Conservation (phyloP, 2,113 vertebrate genomes). For the Candoia aspera region DNA sequence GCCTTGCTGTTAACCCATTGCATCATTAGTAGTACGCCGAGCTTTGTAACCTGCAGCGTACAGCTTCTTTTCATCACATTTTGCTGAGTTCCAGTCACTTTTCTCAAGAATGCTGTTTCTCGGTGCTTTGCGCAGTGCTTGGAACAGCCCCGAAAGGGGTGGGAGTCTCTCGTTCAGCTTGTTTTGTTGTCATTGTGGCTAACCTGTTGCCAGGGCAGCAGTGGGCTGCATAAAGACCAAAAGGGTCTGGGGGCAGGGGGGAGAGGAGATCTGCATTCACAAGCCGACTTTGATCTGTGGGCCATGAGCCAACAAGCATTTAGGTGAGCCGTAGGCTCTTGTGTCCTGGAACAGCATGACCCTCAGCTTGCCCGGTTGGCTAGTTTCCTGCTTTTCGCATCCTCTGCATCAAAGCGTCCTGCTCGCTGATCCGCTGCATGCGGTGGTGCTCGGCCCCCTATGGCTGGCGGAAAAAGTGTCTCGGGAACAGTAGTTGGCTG, state of each 20-base stretch:
- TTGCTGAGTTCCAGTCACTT: background rate
- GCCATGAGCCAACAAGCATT: conserved; percentile 8
- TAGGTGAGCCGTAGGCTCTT: background rate
- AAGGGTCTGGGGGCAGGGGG: background rate
- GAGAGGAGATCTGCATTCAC: background rate
- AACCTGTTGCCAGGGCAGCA: conserved; percentile 5
- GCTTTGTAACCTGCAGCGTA: background rate
- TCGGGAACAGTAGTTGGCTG: background rate
- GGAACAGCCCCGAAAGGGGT: background rate
- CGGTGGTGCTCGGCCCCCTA: accelerated
- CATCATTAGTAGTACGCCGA: background rate
- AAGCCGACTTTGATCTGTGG: conserved; percentile 6
- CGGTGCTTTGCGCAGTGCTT: background rate
- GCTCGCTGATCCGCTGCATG: background rate
- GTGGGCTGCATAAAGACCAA: background rate
- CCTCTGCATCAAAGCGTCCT: background rate
- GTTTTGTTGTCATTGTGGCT: background rate
- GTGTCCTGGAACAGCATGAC: background rate
- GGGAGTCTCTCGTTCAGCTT: background rate
- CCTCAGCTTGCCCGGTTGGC: background rate
- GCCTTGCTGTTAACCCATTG: background rate
- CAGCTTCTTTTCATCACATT: background rate
- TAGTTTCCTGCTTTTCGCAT: background rate
- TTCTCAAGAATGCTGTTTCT: background rate
- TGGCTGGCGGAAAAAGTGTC: background rate